phyloP scores from a whole-genome alignment of 2,888 invertebrate genomes.

The Eilema caniola region DNA sequence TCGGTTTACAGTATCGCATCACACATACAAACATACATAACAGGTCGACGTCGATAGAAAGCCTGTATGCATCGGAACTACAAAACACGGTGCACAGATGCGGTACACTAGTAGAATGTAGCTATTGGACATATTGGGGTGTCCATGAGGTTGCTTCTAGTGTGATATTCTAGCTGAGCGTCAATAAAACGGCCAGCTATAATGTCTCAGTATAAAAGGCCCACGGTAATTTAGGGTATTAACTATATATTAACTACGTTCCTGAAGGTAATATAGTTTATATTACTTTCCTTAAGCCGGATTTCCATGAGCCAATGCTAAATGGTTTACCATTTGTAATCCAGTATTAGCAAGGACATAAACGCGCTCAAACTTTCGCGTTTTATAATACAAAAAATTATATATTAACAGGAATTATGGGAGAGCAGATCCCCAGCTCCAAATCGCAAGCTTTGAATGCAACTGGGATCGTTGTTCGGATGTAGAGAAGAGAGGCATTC shows the following conservation, averaged over 20 bases:
- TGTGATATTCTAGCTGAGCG: not conserved
- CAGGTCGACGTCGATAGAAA: conserved; percentile 20
- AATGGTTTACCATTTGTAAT: too few relatives aligned
- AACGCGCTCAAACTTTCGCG: too few relatives aligned
- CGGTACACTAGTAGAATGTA: conserved; percentile 43
- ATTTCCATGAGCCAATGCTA: not conserved
- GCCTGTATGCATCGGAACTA: conserved; percentile 12
- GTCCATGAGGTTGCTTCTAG: conserved; percentile 14
- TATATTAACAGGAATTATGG: too few relatives aligned
- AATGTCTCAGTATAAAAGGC: not conserved
- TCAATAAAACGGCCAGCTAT: not conserved
- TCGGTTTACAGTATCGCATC: not conserved
- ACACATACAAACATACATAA: conserved; percentile 15
- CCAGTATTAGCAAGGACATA: too few relatives aligned
- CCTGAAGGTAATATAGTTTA: not conserved
- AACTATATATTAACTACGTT: not conserved
- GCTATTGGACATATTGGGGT: conserved; percentile 18
- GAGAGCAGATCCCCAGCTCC: too few relatives aligned
- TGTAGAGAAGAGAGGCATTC: too few relatives aligned
- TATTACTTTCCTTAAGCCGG: not conserved
- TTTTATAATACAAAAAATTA: too few relatives aligned
- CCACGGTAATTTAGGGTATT: not conserved
- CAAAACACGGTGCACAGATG: conserved; percentile 26
- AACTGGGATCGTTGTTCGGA: too few relatives aligned
- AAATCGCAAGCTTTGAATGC: too few relatives aligned